Percentiles rank a stretch among this genome's conserved stretches.
phyloP scores from a whole-genome alignment of 2,888 invertebrate species.

The Keiferia lycopersicella region DNA sequence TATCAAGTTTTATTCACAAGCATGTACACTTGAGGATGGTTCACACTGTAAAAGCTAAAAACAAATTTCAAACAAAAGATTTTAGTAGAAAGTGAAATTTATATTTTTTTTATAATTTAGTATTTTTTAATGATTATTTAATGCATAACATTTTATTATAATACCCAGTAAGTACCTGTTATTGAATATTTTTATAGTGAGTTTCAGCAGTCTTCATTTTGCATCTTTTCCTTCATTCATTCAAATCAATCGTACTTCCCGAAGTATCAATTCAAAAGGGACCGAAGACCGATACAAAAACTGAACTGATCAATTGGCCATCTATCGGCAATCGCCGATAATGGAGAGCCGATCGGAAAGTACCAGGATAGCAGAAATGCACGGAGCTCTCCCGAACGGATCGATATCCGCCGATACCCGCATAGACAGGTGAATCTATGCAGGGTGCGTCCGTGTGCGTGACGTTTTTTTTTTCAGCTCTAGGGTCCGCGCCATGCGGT shows the following conservation, averaged over 20 bases:
- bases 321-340: constrained; percentile 71
- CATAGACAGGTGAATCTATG: constrained; percentile 40
- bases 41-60: background rate
- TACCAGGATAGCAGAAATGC: constrained; percentile 59
- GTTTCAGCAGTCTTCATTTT: background rate
- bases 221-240: background rate
- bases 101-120: too few species aligned
- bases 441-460: constrained; percentile 21
- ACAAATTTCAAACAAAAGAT: too few species aligned
- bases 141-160: too few species aligned
- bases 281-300: background rate
- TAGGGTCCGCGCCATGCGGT: background rate
- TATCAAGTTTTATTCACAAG: too few species aligned
- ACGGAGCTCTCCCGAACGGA: constrained; percentile 68
- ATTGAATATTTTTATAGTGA: too few species aligned
- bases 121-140: too few species aligned
- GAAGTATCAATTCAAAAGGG: background rate
- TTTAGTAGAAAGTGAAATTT: too few species aligned
- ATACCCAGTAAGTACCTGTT: too few species aligned
- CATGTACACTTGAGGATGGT: background rate
- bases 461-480: background rate
- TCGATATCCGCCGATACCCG: constrained; percentile 64
- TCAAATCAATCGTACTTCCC: background rate
- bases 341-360: constrained; percentile 74
- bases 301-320: constrained; percentile 43